phyloP scores from a whole-genome alignment of 2,113 vertebrate species.

The Spea bombifrons region DNA sequence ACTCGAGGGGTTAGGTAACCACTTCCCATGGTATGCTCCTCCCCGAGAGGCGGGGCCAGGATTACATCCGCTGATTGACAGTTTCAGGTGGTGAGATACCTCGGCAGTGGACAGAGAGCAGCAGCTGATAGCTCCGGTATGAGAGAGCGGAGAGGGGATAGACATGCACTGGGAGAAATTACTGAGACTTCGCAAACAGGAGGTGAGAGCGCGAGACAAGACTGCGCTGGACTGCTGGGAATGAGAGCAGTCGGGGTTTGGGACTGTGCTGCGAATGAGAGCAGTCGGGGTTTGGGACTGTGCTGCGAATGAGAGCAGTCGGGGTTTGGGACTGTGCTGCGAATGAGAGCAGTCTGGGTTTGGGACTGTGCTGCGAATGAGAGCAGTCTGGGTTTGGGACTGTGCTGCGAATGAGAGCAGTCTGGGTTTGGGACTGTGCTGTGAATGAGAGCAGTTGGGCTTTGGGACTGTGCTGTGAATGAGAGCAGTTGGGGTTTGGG shows the following conservation, averaged over 20 bases:
- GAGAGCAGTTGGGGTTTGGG: too few relatives aligned
- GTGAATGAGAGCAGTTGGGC: background rate
- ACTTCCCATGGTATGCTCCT: conserved; percentile 26
- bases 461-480: background rate
- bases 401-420: background rate
- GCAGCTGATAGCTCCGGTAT: conserved; percentile 34
- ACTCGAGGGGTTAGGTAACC: conserved; percentile 27
- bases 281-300: too few relatives aligned
- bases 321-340: background rate
- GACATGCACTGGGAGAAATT: conserved; percentile 72
- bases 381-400: too few relatives aligned
- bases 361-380: background rate
- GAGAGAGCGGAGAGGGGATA: background rate
- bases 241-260: background rate
- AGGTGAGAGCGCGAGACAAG: conserved; percentile 61
- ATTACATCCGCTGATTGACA: conserved; percentile 52
- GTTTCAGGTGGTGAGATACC: conserved; percentile 51
- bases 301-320: background rate
- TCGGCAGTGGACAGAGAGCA: conserved; percentile 17
- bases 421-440: background rate
- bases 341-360: background rate
- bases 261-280: background rate
- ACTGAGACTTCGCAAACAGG: conserved; percentile 59
- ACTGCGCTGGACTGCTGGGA: background rate
- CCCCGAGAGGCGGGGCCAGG: conserved; percentile 42